Evolutionary conservation across 1,140 invertebrate genomes (phyloP).

Genomic region (Drosophila ambigua): DNA sequence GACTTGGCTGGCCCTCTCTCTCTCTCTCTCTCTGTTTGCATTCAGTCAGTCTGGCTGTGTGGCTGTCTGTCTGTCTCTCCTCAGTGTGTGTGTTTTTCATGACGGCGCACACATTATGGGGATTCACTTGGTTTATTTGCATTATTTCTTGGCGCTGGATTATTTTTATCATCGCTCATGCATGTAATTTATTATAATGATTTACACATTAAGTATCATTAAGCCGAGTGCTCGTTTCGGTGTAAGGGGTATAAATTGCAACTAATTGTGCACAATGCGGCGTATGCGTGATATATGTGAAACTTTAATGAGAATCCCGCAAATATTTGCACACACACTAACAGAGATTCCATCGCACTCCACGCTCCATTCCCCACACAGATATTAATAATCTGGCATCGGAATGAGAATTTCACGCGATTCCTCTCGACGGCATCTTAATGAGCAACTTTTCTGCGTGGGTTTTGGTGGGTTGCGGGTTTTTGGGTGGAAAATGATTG

Average conservation of each 20-base stretch:
- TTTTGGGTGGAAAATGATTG: slow-evolving; percentile 46
- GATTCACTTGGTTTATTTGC: slow-evolving; percentile 46
- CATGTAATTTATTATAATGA: slow-evolving; percentile 71
- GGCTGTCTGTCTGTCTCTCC: neutral
- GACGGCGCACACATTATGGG: slow-evolving; percentile 61
- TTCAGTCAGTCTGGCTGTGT: slow-evolving; percentile 13
- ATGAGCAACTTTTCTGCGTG: slow-evolving; percentile 54
- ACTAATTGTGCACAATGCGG: slow-evolving; percentile 58
- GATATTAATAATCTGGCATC: slow-evolving; percentile 63
- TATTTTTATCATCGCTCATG: slow-evolving; percentile 63
- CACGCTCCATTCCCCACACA: neutral
- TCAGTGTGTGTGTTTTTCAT: slow-evolving; percentile 30
- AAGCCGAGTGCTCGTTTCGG: slow-evolving; percentile 24
- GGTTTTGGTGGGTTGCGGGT: slow-evolving; percentile 1
- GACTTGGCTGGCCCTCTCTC: slow-evolving; percentile 11
- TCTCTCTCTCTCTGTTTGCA: slow-evolving; percentile 18
- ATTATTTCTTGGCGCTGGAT: slow-evolving; percentile 45
- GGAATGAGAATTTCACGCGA: slow-evolving; percentile 40
- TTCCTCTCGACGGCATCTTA: slow-evolving; percentile 46
- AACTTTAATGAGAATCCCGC: slow-evolving; percentile 50
- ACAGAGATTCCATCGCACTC: slow-evolving; percentile 7
- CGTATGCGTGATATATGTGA: slow-evolving; percentile 54
- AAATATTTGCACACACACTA: slow-evolving; percentile 41
- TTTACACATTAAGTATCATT: slow-evolving; percentile 69
- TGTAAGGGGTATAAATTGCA: slow-evolving; percentile 46